phyloP scores from a whole-genome alignment of 1,140 invertebrate species.

The Drosophila varians region DNA sequence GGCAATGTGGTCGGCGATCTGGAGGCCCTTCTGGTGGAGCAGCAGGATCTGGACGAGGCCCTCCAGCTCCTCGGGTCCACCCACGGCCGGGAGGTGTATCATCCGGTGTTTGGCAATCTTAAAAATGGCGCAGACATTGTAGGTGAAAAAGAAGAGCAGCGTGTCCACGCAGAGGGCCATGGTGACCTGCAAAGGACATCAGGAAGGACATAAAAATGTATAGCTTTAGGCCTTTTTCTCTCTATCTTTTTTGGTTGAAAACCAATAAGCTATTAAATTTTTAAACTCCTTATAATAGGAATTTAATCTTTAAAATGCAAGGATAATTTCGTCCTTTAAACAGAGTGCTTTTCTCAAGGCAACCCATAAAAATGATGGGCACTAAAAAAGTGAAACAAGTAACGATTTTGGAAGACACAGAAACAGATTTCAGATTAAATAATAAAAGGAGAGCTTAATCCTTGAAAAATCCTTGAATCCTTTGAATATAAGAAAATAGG shows the following conservation, averaged over 20 bases:
- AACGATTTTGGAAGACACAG: not conserved
- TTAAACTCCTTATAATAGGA: too few relatives aligned
- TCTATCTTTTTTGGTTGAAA: too few relatives aligned
- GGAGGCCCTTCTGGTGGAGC: constrained; percentile 56
- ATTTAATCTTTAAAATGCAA: not conserved
- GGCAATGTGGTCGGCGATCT: constrained; percentile 47
- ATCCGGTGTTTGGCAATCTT: constrained; percentile 63
- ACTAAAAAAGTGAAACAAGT: not conserved
- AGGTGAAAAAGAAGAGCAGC: constrained; percentile 59
- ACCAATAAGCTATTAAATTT: not conserved
- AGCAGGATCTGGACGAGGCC: constrained; percentile 37
- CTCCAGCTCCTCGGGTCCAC: constrained; percentile 21
- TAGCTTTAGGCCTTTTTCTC: too few relatives aligned
- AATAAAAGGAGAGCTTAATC: too few relatives aligned
- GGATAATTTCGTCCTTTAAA: not conserved
- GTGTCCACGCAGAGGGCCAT: constrained; percentile 67
- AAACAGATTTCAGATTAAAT: too few relatives aligned
- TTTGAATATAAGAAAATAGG: too few relatives aligned
- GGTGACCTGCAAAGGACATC: constrained; percentile 14
- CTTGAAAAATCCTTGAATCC: too few relatives aligned
- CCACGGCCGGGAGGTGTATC: constrained; percentile 23
- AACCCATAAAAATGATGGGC: not conserved
- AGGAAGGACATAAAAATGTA: too few relatives aligned
- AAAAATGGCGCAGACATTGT: constrained; percentile 70
- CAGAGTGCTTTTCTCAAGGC: not conserved